These are phyloP conservation scores for Pardalotus punctatus DNA, from an alignment of 2,113 vertebrate species.

Conservation along the genomic window DNA sequence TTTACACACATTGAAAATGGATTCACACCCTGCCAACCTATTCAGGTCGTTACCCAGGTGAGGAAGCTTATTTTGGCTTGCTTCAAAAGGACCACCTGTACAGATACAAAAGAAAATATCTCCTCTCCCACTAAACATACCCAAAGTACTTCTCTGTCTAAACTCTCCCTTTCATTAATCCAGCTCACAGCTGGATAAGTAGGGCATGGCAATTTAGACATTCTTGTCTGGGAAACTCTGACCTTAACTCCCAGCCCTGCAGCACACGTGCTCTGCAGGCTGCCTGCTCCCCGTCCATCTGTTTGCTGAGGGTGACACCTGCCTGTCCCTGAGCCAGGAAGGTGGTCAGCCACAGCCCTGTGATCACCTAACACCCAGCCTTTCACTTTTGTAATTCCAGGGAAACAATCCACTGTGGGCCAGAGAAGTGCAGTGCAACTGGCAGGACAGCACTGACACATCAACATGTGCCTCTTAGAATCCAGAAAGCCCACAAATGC, in stretches of 20 bases:
- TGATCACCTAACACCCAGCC: not conserved
- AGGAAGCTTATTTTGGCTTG: conserved; percentile 41
- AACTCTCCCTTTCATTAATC: conserved; percentile 37
- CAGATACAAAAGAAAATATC: conserved; percentile 48
- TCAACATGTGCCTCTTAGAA: rapidly evolving
- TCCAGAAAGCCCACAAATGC: not conserved
- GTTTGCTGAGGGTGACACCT: not conserved
- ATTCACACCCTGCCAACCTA: conserved; percentile 53
- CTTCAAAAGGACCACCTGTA: conserved; percentile 52
- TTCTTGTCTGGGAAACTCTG: conserved; percentile 18
- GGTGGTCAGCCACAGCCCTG: not conserved
- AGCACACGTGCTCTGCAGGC: not conserved
- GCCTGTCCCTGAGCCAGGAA: not conserved
- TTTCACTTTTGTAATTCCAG: not conserved
- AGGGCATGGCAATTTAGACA: conserved; percentile 40
- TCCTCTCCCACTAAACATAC: not conserved
- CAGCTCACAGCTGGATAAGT: conserved; percentile 32
- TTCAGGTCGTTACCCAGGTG: conserved; percentile 51
- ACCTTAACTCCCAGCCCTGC: not conserved
- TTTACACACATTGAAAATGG: not conserved
- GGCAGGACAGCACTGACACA: not conserved
- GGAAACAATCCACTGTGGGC: not conserved
- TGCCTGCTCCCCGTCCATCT: not conserved
- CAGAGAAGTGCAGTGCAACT: not conserved
- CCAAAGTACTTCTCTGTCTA: not conserved